A percentile compares a stretch with the other conserved stretches of the same genome.
Evolutionary conservation across 37 sponge, comb jelly and placozoan genomes (phyloP).

Genomic region (Oscarella lobularis): DNA sequence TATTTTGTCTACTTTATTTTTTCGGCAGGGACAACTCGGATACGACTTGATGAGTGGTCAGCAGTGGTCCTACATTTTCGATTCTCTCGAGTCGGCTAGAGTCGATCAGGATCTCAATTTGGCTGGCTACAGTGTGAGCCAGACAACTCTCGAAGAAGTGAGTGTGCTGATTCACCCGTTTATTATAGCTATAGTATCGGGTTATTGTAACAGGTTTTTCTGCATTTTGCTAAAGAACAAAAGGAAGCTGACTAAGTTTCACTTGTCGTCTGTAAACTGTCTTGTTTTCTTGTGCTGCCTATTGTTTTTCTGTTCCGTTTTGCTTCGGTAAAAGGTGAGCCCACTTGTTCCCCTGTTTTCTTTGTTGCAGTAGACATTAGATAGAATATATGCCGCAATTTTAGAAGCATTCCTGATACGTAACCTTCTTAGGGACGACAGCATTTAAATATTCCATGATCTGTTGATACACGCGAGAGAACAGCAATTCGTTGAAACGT

Average conservation of each 20-base stretch:
- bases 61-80: not conserved
- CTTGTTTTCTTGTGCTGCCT: too few species aligned
- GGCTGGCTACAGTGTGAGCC: conserved; percentile 83
- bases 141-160: conserved; percentile 91
- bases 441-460: too few species aligned
- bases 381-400: too few species aligned
- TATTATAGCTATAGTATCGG: not conserved
- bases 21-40: not conserved
- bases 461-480: too few species aligned
- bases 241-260: not conserved
- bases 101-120: conserved; percentile 52
- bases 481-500: too few species aligned
- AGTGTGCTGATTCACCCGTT: not conserved
- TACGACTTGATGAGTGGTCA: not conserved
- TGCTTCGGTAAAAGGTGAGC: too few species aligned
- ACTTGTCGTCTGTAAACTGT: too few species aligned
- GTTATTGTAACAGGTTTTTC: not conserved
- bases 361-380: too few species aligned
- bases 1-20: not conserved
- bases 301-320: too few species aligned
- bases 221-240: not conserved
- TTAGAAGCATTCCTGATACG: too few species aligned
- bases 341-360: too few species aligned
- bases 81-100: conserved; percentile 43
- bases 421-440: too few species aligned